Percentiles rank a stretch among this genome's conserved stretches.
Conservation (phyloP, 1,140 invertebrate species). For the Euschistus heros region DNA sequence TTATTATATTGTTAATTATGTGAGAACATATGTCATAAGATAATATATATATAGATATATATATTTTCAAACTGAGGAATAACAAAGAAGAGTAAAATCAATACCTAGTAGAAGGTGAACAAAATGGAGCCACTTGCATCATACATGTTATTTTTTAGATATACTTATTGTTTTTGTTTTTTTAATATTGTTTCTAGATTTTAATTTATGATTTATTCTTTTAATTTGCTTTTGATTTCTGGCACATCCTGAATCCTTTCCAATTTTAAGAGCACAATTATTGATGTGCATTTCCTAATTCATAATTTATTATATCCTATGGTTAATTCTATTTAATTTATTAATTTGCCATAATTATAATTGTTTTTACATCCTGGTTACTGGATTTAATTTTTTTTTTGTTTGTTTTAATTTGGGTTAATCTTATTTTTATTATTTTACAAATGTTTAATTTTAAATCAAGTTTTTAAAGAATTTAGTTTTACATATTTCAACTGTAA, state of each 20-base stretch:
- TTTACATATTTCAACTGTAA: background rate
- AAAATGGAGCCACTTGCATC: constrained; percentile 25
- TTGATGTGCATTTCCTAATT: constrained; percentile 1
- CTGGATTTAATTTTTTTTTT: background rate
- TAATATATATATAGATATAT: background rate
- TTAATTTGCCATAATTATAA: background rate
- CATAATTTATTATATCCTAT: background rate
- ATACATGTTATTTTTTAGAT: constrained; percentile 5
- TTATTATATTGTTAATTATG: background rate
- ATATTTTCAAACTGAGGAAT: background rate
- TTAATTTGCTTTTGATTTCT: background rate
- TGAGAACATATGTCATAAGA: background rate
- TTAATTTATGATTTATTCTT: background rate
- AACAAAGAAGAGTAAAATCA: constrained; percentile 17
- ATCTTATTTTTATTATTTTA: too few relatives aligned
- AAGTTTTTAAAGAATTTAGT: too few relatives aligned
- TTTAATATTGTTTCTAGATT: background rate
- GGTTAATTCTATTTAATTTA: background rate
- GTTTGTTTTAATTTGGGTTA: background rate
- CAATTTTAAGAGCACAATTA: background rate
- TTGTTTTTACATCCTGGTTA: background rate
- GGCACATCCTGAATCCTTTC: background rate
- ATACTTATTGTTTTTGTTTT: background rate
- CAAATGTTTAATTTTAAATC: too few relatives aligned
- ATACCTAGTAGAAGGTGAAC: constrained; percentile 24